phyloP scores from a whole-genome alignment of 2,888 invertebrate species.

The Ceriagrion tenellum region DNA sequence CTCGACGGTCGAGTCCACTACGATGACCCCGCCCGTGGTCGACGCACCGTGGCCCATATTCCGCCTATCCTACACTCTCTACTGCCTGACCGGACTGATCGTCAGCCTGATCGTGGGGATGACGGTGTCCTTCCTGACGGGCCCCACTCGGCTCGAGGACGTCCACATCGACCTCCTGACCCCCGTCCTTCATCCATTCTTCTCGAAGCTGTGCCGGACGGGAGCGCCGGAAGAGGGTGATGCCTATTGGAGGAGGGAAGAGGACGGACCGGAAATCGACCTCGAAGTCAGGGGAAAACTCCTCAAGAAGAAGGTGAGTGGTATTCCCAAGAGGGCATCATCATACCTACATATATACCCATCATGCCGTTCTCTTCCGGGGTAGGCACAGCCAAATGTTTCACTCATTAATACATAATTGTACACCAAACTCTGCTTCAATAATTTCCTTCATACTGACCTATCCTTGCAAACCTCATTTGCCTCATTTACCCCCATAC shows the following conservation, averaged over 20 bases:
- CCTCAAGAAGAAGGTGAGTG: not conserved
- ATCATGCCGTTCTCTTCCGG: no score
- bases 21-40: not conserved
- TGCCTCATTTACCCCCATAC: no score
- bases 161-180: conserved; percentile 84
- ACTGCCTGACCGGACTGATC: conserved; percentile 86
- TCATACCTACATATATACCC: no score
- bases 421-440: no score
- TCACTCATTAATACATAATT: no score
- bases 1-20: not conserved
- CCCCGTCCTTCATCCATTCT: conserved; percentile 82
- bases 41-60: conserved; percentile 77
- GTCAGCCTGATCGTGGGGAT: conserved; percentile 84
- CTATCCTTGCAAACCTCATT: no score
- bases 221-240: not conserved
- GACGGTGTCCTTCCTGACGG: conserved; percentile 85
- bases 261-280: not conserved
- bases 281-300: not conserved
- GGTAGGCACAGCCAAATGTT: no score
- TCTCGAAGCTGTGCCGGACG: conserved; percentile 73
- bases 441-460: no score
- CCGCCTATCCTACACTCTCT: conserved; percentile 88
- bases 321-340: no score
- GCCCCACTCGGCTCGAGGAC: conserved; percentile 80
- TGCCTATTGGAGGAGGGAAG: not conserved